phyloP scores from a whole-genome alignment of 1,140 invertebrate species.

The Bombus waltoni region DNA sequence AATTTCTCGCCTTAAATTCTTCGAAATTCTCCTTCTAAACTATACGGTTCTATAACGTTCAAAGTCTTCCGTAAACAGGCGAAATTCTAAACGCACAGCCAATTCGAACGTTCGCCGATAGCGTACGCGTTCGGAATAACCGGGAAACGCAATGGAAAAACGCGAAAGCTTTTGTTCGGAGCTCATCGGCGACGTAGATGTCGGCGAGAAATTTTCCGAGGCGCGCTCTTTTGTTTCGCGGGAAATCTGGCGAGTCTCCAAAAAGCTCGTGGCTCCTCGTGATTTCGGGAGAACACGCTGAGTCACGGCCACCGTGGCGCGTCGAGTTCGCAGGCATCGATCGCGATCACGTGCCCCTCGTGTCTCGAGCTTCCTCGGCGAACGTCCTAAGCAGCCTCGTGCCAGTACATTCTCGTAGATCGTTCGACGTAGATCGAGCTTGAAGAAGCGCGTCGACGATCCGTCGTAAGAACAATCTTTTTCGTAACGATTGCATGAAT shows the following conservation, averaged over 20 bases:
- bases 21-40: too few relatives aligned
- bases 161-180: not conserved
- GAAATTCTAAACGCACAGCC: too few relatives aligned
- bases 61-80: too few relatives aligned
- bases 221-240: slow-evolving; percentile 49
- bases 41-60: too few relatives aligned
- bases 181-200: not conserved
- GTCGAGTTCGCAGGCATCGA: slow-evolving; percentile 59
- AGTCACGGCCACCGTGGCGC: slow-evolving; percentile 69
- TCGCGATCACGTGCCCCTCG: slow-evolving; percentile 66
- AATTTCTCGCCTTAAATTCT: too few relatives aligned
- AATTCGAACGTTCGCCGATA: too few relatives aligned
- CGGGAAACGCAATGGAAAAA: not conserved
- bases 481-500: not conserved
- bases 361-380: slow-evolving; percentile 23
- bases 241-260: slow-evolving; percentile 58
- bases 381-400: not conserved
- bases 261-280: slow-evolving; percentile 17
- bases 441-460: not conserved
- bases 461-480: not conserved
- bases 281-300: slow-evolving; percentile 70
- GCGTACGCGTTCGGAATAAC: too few relatives aligned
- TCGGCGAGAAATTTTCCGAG: slow-evolving; percentile 36
- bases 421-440: slow-evolving; percentile 26
- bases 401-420: slow-evolving; percentile 50